phyloP scores from a whole-genome alignment of 2,797 vertebrate species.

The Acanthis flammea region DNA sequence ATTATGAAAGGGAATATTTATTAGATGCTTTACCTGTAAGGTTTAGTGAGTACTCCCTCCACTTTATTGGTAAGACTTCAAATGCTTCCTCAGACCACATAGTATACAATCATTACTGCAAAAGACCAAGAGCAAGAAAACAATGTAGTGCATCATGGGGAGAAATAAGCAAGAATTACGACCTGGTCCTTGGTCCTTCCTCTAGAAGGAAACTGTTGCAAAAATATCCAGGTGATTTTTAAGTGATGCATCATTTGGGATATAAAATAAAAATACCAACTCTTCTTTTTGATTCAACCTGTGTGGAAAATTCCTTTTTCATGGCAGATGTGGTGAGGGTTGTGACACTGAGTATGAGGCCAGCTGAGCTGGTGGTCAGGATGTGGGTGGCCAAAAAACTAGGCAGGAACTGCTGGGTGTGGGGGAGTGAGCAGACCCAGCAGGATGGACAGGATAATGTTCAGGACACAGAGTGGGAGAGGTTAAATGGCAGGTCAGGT shows the following conservation, averaged over 20 bases:
- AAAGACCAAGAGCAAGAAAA: neutral
- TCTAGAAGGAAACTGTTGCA: neutral
- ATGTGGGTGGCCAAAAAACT: neutral
- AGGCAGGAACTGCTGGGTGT: rapidly evolving
- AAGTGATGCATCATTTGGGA: neutral
- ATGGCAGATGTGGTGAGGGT: neutral
- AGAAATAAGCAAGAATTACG: neutral
- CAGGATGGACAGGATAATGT: neutral
- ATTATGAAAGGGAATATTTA: neutral
- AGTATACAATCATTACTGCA: neutral
- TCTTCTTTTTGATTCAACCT: neutral
- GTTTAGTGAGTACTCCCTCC: neutral
- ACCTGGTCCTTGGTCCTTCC: neutral
- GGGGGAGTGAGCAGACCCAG: neutral
- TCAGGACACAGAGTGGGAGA: neutral
- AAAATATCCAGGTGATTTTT: neutral
- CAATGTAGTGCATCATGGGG: neutral
- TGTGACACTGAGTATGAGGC: neutral
- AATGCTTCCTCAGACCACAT: neutral
- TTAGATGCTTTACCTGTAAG: neutral
- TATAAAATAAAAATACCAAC: neutral
- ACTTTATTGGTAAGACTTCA: neutral
- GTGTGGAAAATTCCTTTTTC: neutral
- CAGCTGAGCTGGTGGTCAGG: rapidly evolving
- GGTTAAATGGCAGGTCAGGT: neutral